These are phyloP conservation scores for Mesitornis unicolor DNA, from an alignment of 2,113 vertebrate species.

Conservation along the genomic window DNA sequence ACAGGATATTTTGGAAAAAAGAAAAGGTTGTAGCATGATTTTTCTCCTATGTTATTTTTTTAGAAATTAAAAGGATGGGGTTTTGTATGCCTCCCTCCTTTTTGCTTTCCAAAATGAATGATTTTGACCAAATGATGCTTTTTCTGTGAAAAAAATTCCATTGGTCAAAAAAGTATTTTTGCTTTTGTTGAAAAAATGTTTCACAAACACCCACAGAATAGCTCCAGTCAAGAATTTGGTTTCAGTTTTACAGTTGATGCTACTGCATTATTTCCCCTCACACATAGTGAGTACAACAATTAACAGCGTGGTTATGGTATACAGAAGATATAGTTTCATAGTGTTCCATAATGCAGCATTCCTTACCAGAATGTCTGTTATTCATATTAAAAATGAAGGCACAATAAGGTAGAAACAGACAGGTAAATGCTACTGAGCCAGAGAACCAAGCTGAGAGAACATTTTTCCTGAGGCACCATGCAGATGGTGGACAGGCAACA, in stretches of 20 bases:
- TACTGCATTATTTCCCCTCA: not conserved
- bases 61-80: not conserved
- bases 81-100: not conserved
- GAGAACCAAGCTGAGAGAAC: not conserved
- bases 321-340: not conserved
- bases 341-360: not conserved
- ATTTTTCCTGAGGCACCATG: not conserved
- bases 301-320: accelerated
- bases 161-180: not conserved
- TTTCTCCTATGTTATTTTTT: not conserved
- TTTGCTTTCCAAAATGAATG: not conserved
- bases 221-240: not conserved
- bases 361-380: not conserved
- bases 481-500: not conserved
- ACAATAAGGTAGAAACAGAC: not conserved
- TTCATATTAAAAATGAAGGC: not conserved
- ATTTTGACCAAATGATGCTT: not conserved
- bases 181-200: not conserved
- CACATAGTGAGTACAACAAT: not conserved
- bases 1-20: not conserved
- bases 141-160: not conserved
- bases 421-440: not conserved
- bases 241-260: not conserved
- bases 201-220: not conserved
- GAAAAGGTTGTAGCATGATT: not conserved